Conservation (phyloP, 2,113 vertebrate species). For the Notothenia rossii region DNA sequence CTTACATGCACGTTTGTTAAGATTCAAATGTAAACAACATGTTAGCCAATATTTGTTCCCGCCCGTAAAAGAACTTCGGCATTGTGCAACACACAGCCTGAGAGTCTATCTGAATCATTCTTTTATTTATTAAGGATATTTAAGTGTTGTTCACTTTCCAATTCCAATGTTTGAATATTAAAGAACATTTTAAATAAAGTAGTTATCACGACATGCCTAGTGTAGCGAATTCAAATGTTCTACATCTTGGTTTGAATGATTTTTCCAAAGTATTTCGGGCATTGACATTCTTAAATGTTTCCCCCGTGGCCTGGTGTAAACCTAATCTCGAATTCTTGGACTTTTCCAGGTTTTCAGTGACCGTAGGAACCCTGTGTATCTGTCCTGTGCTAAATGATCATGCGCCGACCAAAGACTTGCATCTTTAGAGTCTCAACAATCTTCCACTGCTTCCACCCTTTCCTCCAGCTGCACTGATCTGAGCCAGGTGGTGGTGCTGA, state of each 20-base stretch:
- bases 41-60: too few species aligned
- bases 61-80: too few species aligned
- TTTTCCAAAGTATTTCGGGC: constrained; percentile 7
- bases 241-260: constrained; percentile 13
- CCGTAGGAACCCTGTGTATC: constrained; percentile 53
- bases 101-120: too few species aligned
- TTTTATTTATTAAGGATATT: too few species aligned
- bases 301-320: neutral
- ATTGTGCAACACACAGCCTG: too few species aligned
- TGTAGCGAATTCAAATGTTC: neutral
- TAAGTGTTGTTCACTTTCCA: too few species aligned
- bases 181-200: too few species aligned
- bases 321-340: constrained; percentile 22
- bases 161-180: too few species aligned
- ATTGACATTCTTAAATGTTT: neutral
- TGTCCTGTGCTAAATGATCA: constrained; percentile 83
- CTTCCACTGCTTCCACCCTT: constrained; percentile 33
- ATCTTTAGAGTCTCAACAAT: constrained; percentile 30
- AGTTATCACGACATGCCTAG: too few species aligned
- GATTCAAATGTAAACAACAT: too few species aligned
- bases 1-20: too few species aligned
- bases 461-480: constrained; percentile 66
- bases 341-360: constrained; percentile 35
- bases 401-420: constrained; percentile 78
- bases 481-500: constrained; percentile 31